Base-by-base conservation (phyloP, 2,797 vertebrate species). In the Trachops cirrhosus region DNA sequence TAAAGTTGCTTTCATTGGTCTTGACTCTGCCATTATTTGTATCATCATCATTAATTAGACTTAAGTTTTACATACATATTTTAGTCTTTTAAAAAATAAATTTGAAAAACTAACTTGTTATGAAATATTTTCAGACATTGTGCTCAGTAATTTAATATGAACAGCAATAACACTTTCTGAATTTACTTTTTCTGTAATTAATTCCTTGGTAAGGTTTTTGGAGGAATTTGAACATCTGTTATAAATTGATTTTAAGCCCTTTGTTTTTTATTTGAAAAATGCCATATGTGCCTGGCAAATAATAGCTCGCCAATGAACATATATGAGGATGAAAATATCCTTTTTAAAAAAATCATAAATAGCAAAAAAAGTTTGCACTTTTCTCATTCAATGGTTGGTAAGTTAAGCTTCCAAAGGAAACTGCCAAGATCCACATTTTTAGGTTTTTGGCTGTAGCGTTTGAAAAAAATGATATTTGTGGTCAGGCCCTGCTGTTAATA, bases 361-460 rank as follows among this genome's bases (percentile, higher is more conserved):
- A 86, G 34, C 90, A 96, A 86, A 96, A 50, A 48, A 34, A 68
- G 92, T n/a, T 14, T 75, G 8, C 11, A 48, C 67, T 91, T 91
- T 92, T 97, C 74, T 48, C 6, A n/a, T 50, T 92, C 24, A 64
- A 82, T 74, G 21, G 7, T 54, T 94, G 86, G 9, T 68, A 84
- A 94, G 54, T 93, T 94, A 89, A 92, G 11, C 46, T 95, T 87
- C 70, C 32, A 95, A 37, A 94, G 74, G 29, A 94, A 96, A 86
- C 34, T 97, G 77, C 54, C 84, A 70, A 94, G 59, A 91, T 46
- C 19, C 26, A n/a, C 46, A 44, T 70, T 92, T 96, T 92, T 79
- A 59, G n/a, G 84, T 71, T 83, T 79, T 91, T 95, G 50, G 59
- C 78, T 90, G 64, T 84, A 64, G 39, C 41, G 39, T 95, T 84